These are phyloP conservation scores for Eriosoma lanigerum DNA, from an alignment of 1,140 invertebrate genomes.

Conservation along the genomic window DNA sequence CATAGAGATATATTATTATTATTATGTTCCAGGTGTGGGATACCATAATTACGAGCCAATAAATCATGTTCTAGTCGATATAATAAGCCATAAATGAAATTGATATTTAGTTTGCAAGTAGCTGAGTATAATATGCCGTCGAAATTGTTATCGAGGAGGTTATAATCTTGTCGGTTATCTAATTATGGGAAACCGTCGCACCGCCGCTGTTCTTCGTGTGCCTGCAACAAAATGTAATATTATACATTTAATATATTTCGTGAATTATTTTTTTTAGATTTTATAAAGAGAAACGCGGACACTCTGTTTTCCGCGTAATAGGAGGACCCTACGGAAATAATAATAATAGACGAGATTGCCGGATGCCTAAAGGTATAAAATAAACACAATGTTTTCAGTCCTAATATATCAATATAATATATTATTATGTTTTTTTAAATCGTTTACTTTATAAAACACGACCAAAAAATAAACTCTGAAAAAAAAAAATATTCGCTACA, in stretches of 20 bases:
- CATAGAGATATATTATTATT: not conserved
- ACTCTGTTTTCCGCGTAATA: constrained; percentile 30
- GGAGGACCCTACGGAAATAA: constrained; percentile 17
- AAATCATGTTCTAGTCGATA: not conserved
- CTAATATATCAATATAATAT: not conserved
- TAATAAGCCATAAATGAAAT: constrained; percentile 37
- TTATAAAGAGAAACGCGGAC: not conserved
- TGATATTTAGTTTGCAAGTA: constrained; percentile 1
- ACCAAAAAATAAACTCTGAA: not conserved
- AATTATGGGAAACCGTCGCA: not conserved
- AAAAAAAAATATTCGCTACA: not conserved
- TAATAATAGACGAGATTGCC: constrained; percentile 19
- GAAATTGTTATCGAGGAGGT: constrained; percentile 9
- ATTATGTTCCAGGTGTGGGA: constrained; percentile 22
- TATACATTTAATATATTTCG: constrained; percentile 15
- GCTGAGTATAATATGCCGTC: constrained; percentile 13
- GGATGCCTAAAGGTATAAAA: constrained; percentile 29
- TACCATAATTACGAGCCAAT: constrained; percentile 39
- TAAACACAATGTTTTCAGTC: constrained; percentile 11
- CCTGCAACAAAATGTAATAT: not conserved
- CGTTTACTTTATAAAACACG: not conserved
- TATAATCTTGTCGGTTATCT: not conserved
- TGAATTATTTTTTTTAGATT: not conserved
- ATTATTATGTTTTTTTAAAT: not conserved
- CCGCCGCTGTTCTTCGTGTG: not conserved